phyloP scores from a whole-genome alignment of 2,797 vertebrate species.

The Acanthurus lineatus region DNA sequence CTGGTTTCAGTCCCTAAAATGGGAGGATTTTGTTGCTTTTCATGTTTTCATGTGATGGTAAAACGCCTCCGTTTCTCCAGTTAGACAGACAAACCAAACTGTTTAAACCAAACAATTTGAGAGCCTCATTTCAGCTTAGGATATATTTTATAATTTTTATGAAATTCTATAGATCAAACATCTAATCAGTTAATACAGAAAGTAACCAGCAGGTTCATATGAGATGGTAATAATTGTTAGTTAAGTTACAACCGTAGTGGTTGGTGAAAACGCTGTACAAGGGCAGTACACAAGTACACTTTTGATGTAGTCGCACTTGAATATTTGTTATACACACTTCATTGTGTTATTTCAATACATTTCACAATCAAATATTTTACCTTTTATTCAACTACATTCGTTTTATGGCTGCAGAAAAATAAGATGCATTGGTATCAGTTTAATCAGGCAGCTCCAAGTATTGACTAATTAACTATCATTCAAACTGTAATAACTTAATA shows the following conservation, averaged over 20 bases:
- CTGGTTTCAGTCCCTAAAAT: background rate
- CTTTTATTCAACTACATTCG: background rate
- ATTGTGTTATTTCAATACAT: background rate
- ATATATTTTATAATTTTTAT: background rate
- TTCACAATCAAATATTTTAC: background rate
- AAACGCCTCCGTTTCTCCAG: background rate
- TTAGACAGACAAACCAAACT: background rate
- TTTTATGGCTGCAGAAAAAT: background rate
- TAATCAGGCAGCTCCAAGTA: background rate
- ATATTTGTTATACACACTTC: background rate
- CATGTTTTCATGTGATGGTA: background rate
- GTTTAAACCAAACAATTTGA: background rate
- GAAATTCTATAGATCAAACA: background rate
- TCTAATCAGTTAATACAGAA: background rate
- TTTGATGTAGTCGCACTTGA: background rate
- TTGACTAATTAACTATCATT: background rate
- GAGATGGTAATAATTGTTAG: too few relatives aligned
- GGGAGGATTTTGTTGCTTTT: background rate
- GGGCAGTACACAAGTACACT: too few relatives aligned
- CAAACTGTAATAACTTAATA: background rate
- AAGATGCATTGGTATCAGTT: background rate
- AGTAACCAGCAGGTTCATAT: too few relatives aligned
- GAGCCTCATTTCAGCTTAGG: background rate
- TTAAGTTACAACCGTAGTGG: too few relatives aligned
- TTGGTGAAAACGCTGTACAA: too few relatives aligned